Base-by-base conservation (phyloP, 2,888 invertebrate genomes). In the Cheilosia variabilis region DNA sequence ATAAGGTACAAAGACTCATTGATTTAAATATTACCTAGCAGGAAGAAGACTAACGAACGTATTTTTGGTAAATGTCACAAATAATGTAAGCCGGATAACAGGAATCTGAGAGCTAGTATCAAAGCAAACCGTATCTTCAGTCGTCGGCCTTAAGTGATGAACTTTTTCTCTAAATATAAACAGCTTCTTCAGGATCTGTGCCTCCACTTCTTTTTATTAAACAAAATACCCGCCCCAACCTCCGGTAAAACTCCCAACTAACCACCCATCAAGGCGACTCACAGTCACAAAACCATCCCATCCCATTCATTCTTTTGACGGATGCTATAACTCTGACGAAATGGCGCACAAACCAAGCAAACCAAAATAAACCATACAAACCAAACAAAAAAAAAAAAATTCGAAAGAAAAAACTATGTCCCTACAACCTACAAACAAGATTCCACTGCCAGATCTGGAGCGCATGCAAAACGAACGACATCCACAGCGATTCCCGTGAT, bases 381-480 rank as follows among this genome's bases (percentile, higher is more conserved):
- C 4, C 15, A 13, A 24, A 73, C 31, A 62, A 72, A 72, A 9
- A 31, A 7, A 7, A 2, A 31, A 9, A 0, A 19, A 19, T 19
- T 31, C 7, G 2, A 7, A 31, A 7, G 7, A 4, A 31, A 31
- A 9, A 31, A 31, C 1, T 2, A 37, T 37, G 19, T 65, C 47
- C 41, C 45, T 73, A 50, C 73, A 71, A 68, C 52, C 62, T 19
- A 69, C 19, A 71, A 15, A 79, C 79, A 57, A 73, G 73, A 83
- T 73, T 68, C 6, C 63, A 27, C 52, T 19, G 55, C 43, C 41
- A 72, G 73, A 79, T 79, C 37, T 58, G 68, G 62, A 47, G 63
- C 52, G 50, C 68, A 86, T 86, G 81, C 81, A 86, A 81, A 81
- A 72, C 86, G 63, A 81, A 76, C 50, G 58, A 58, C 60, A 83